Conservation (phyloP, 2,888 invertebrate species). For the Acanthococcus lagerstroemiae region DNA sequence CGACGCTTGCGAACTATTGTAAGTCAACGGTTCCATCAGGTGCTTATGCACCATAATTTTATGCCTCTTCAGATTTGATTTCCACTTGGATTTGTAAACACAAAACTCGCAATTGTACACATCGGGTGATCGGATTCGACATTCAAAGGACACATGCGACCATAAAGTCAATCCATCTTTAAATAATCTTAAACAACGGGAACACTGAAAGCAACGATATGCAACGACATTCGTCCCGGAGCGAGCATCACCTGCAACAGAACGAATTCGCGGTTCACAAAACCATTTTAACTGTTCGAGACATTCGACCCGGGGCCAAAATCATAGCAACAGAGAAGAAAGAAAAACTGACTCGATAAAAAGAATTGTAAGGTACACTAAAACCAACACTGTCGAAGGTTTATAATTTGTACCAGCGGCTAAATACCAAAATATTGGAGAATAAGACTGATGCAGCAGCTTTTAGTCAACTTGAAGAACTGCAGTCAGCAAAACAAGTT, state of each 20-base stretch:
- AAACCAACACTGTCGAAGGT: too few relatives aligned
- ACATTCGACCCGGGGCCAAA: too few relatives aligned
- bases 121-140: slow-evolving; percentile 43
- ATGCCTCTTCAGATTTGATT: slow-evolving; percentile 47
- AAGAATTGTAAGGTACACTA: too few relatives aligned
- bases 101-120: slow-evolving; percentile 45
- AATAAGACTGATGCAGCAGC: too few relatives aligned
- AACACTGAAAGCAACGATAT: slow-evolving; percentile 27
- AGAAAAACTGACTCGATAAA: too few relatives aligned
- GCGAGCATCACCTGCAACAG: slow-evolving; percentile 22
- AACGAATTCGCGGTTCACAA: not conserved
- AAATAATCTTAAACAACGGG: slow-evolving; percentile 23
- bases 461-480: too few relatives aligned
- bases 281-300: too few relatives aligned
- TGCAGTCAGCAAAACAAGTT: too few relatives aligned
- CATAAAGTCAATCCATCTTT: slow-evolving; percentile 24
- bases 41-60: slow-evolving; percentile 28
- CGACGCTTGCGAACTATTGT: slow-evolving; percentile 13
- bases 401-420: too few relatives aligned
- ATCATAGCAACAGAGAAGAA: too few relatives aligned
- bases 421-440: too few relatives aligned
- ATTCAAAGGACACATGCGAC: slow-evolving; percentile 42
- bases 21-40: slow-evolving; percentile 17
- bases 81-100: slow-evolving; percentile 43
- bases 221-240: slow-evolving; percentile 23